Evolutionary conservation across 2,797 vertebrate genomes (phyloP).

Genomic region (Halcyon badia): DNA sequence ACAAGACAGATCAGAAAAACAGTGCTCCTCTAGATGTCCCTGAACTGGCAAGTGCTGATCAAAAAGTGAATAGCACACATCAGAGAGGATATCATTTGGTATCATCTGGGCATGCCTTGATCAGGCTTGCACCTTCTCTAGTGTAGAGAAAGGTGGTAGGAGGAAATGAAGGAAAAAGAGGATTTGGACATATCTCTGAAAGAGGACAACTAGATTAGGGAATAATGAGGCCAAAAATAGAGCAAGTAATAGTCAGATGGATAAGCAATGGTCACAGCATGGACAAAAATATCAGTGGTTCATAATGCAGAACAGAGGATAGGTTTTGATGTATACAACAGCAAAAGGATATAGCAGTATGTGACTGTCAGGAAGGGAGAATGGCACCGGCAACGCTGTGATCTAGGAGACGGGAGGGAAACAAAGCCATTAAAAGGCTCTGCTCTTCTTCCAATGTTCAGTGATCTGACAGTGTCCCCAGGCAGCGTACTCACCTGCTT

Average conservation of each 20-base stretch:
- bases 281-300: background rate
- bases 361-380: background rate
- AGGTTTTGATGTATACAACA: background rate
- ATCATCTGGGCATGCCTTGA: background rate
- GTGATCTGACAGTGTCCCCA: fast-evolving
- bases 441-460: fast-evolving
- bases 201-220: background rate
- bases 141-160: background rate
- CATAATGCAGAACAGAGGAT: background rate
- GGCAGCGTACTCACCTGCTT: constrained; percentile 80
- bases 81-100: background rate
- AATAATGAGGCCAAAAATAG: constrained; percentile 37
- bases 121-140: background rate
- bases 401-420: background rate
- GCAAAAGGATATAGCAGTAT: background rate
- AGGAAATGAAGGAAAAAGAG: background rate
- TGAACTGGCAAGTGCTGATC: background rate
- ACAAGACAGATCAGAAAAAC: background rate
- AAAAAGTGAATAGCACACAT: background rate
- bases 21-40: background rate
- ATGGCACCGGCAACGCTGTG: background rate
- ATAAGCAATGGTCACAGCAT: constrained; percentile 1
- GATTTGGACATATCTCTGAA: background rate
- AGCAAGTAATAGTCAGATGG: background rate
- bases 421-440: background rate